These are phyloP conservation scores for Microtus montanus DNA, from an alignment of 2,113 vertebrate genomes.

Conservation along the genomic window DNA sequence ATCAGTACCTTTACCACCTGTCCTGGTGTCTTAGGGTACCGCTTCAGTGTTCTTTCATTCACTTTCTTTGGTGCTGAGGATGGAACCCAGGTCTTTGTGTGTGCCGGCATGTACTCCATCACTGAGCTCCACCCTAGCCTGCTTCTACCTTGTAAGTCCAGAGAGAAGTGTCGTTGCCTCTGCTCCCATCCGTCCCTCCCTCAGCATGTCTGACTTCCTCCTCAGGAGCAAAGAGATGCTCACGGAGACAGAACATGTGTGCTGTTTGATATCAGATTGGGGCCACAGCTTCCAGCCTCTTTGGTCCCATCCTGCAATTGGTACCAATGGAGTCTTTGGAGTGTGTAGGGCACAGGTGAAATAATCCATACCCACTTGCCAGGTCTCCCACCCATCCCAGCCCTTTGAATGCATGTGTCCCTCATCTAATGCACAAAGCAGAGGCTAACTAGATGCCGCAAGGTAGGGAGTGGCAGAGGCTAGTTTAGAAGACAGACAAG, in stretches of 20 bases:
- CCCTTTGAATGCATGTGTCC: neutral
- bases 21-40: neutral
- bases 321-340: neutral
- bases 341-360: neutral
- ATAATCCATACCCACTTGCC: neutral
- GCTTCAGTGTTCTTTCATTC: neutral
- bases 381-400: neutral
- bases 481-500: neutral
- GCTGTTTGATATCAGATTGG: neutral
- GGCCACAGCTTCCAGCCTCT: neutral
- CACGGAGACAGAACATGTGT: neutral
- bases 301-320: neutral
- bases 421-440: neutral
- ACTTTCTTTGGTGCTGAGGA: neutral
- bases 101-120: rapidly evolving
- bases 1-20: neutral
- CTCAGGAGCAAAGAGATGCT: neutral
- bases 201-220: neutral
- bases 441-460: no score
- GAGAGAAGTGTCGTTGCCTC: neutral
- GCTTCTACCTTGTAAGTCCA: neutral
- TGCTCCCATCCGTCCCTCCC: neutral
- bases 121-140: neutral
- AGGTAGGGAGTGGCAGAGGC: neutral
- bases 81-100: neutral